Percentiles rank a stretch among this genome's conserved stretches.
phyloP scores from a whole-genome alignment of 2,113 vertebrate genomes.

The Nettapus auritus region DNA sequence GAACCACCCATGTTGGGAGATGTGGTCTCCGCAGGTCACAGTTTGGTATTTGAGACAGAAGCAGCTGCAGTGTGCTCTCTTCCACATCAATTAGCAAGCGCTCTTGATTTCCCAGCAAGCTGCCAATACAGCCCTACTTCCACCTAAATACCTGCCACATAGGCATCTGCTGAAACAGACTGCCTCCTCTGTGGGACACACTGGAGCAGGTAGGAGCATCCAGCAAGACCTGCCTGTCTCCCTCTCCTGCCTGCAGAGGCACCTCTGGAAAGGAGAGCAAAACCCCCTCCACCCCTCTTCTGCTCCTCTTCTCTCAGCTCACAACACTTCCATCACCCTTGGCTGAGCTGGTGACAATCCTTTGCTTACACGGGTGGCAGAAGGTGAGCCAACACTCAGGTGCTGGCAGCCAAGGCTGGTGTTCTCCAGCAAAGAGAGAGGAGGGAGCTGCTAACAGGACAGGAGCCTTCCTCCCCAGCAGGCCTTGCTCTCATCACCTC shows the following conservation, averaged over 20 bases:
- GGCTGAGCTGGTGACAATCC: background rate
- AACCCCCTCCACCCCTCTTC: background rate
- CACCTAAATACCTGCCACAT: background rate
- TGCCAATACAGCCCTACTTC: background rate
- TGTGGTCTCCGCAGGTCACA: background rate
- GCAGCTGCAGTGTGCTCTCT: background rate
- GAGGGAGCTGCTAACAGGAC: background rate
- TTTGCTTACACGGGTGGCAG: background rate
- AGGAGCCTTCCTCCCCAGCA: constrained; percentile 13
- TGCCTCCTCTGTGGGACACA: background rate
- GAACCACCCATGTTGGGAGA: background rate
- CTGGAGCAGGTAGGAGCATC: background rate
- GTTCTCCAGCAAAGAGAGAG: background rate
- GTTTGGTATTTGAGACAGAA: background rate
- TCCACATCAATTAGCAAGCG: background rate
- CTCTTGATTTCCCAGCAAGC: background rate
- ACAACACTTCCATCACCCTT: background rate
- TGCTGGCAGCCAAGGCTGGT: background rate
- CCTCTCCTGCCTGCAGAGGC: background rate
- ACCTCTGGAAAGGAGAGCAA: background rate
- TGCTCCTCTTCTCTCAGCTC: background rate
- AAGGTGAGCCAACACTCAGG: background rate
- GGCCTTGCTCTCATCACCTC: background rate
- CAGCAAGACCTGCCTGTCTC: background rate
- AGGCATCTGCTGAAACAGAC: background rate